Base-by-base conservation (phyloP, 2,797 vertebrate genomes). In the Selene dorsalis region DNA sequence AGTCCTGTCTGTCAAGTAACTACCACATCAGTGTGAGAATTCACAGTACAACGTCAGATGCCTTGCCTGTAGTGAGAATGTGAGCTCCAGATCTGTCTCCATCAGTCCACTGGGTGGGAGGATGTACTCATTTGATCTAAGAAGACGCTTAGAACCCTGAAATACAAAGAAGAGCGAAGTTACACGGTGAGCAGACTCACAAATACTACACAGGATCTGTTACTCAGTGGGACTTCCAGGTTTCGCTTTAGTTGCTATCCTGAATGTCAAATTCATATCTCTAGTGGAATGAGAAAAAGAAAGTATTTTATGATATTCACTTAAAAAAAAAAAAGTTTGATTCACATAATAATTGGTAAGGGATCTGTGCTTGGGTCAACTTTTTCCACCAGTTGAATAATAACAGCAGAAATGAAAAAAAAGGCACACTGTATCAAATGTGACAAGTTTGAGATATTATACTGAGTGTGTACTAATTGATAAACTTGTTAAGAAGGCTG, bases 41-140 rank as follows among this genome's bases (percentile, higher is more conserved):
- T 91, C 84, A 81, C 81, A 78, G 82, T 38, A 32, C 47, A 53
- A 67, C 58, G 82, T 69, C 56, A 77, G 55, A 74, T 74, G 28
- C 10, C 89, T 92, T 94, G 96, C 96, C 96, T 97, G 96, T 78
- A 97, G 92, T 41, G 96, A 97, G 92, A 97, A 97, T 65, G 96
- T 97, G 87, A 97, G 95, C 92, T 97, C 96, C 88, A 97, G 94
- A 84, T 97, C 96, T 0, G 96, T 97, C 92, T 97, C 96, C 96
- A 97, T 97, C 87, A 97, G 93, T 72, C 96, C 96, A 7, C 94
- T 95, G 64, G 96, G 96, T 0, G 96, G 96, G 67, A 97, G 94
- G 80, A 94, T 60, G 2, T 97, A 97, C 80, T 97, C 96, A 52
- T 97, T 97, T 48, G 96, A 97, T 83, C 96, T 94, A 78, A 97